Evolutionary conservation across 2,797 vertebrate genomes (phyloP), one percentile per base, ranked within the genome.

Genomic region (Rhinella marina): DNA sequence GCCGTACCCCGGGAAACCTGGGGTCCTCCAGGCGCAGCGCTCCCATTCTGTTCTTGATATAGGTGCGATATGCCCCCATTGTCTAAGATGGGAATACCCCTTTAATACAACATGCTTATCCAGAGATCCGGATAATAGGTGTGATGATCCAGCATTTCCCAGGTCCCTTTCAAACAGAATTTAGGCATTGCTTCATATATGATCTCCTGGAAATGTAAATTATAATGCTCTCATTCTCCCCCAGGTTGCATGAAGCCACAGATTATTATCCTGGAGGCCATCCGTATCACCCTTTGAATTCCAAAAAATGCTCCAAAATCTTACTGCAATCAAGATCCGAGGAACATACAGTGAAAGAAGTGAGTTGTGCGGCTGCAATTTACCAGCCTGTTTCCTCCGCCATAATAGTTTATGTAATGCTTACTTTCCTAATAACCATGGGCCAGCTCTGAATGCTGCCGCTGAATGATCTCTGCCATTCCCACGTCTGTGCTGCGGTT

Each of bases 301-400:
- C 94, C 98, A 98, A 94, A 98, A 97, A 86, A 97, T 99, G 90
- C 96, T 99, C 10, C 95, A 97, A 90, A 99, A 99, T 88, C 94
- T 99, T 92, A 99, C 98, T 0, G 93, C 97, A 82, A 93, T 99
- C 92, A 99, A 97, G 93, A 98, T 99, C 92, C 96, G 98, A 0
- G 98, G 98, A 62, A 99, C 97, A 0, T 99, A 99, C 91, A 99
- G 97, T 2, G 97, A 98, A 89, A 97, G 92, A 92, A 99, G 98
- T 99, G 94, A 90, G 96, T 92, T 0, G 41, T n/a, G 12, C 73
- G 6, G 23, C 73, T 21, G 21, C 48, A 0, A 23, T n/a, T 11
- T 12, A 14, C 73, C 7, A 14, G 2, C 19, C 48, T 11, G 6
- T 9, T 52, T 21, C 48, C 72, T 6, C 23, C 23, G 54, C 21